phyloP scores from a whole-genome alignment of 1,140 invertebrate genomes.

The Drosophila nikananu region DNA sequence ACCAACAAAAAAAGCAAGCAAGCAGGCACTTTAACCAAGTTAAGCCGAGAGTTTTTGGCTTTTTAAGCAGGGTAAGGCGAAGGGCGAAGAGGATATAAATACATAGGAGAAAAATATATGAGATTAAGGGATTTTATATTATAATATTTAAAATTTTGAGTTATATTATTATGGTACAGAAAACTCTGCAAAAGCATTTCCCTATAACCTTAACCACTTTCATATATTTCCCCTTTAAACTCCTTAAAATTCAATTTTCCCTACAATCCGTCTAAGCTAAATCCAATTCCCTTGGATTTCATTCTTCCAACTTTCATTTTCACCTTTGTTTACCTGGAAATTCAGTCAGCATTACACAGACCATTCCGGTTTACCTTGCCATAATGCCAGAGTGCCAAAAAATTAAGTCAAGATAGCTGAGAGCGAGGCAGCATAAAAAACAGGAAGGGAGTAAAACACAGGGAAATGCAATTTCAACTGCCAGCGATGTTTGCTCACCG shows the following conservation, averaged over 20 bases:
- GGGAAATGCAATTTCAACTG: slow-evolving; percentile 63
- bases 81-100: neutral
- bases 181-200: no score
- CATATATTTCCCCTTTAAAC: no score
- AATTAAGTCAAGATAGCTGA: slow-evolving; percentile 65
- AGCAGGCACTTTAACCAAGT: slow-evolving; percentile 54
- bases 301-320: neutral
- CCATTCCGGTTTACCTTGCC: slow-evolving; percentile 1
- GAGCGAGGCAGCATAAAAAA: slow-evolving; percentile 9
- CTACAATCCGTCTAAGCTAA: neutral
- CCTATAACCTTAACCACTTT: no score
- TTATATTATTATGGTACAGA: neutral
- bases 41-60: slow-evolving; percentile 6
- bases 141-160: neutral
- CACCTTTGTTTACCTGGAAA: neutral
- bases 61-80: neutral
- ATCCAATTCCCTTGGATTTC: neutral
- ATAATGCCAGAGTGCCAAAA: slow-evolving; percentile 60
- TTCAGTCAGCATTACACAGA: slow-evolving; percentile 3
- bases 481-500: slow-evolving; percentile 47
- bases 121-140: neutral
- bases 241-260: neutral
- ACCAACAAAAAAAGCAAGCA: slow-evolving; percentile 48
- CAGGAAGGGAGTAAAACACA: slow-evolving; percentile 2
- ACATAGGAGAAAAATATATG: no score